Evolutionary conservation across 2,797 vertebrate species (phyloP).

Genomic region (Darevskia mixta): DNA sequence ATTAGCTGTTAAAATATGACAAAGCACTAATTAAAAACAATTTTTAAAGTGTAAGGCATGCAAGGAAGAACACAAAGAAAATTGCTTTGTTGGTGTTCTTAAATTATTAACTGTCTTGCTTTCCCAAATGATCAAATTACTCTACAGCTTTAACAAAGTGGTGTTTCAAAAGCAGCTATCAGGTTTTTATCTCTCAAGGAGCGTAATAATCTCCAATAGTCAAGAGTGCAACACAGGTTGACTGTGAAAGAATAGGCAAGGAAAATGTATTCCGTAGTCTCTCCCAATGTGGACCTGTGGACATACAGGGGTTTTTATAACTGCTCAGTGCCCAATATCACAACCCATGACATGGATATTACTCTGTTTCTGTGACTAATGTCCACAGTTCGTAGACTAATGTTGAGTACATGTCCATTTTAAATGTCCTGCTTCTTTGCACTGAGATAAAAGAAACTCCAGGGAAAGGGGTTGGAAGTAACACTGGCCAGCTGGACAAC

Average conservation of each 20-base stretch:
- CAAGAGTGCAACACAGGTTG: not conserved
- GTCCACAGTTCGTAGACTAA: not conserved
- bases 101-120: slow-evolving; percentile 47
- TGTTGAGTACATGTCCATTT: not conserved
- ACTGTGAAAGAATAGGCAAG: not conserved
- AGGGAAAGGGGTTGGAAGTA: not conserved
- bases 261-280: not conserved
- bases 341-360: not conserved
- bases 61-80: slow-evolving; percentile 41
- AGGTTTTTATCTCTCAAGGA: not conserved
- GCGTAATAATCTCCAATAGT: slow-evolving; percentile 2
- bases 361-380: not conserved
- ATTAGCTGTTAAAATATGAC: slow-evolving; percentile 48
- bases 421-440: slow-evolving; percentile 3
- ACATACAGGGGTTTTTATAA: not conserved
- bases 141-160: slow-evolving; percentile 54
- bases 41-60: slow-evolving; percentile 8
- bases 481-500: not conserved
- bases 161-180: slow-evolving; percentile 1
- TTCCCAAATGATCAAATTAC: slow-evolving; percentile 54
- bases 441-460: not conserved
- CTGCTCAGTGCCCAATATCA: not conserved
- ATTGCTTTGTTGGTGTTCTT: slow-evolving; percentile 37
- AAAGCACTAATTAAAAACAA: slow-evolving; percentile 42
- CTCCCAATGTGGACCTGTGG: not conserved